These are phyloP conservation scores for Cheilinus undulatus DNA, from an alignment of 2,113 vertebrate genomes.

Conservation along the genomic window DNA sequence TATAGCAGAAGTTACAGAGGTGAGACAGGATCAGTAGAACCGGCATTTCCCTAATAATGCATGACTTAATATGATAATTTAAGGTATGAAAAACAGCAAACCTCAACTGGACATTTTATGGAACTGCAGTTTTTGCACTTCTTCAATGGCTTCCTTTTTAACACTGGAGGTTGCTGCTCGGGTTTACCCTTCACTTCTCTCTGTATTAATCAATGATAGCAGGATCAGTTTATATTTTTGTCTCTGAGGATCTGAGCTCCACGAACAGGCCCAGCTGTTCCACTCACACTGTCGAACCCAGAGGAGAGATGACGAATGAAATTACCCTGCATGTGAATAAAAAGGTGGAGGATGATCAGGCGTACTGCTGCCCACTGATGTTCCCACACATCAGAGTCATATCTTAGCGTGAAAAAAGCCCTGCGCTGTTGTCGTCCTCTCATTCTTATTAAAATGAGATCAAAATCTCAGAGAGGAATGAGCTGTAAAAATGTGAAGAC, in stretches of 20 bases:
- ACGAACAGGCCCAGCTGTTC: conserved; percentile 63
- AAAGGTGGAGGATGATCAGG: conserved; percentile 17
- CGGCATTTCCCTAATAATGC: no score
- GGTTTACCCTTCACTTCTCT: conserved; percentile 18
- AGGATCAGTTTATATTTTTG: conserved; percentile 61
- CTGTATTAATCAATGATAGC: conserved; percentile 28
- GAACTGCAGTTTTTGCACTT: no score
- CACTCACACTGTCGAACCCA: conserved; percentile 48
- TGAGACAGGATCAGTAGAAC: no score
- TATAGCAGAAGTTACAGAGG: no score
- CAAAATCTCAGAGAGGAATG: conserved; percentile 41
- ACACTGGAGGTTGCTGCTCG: no score
- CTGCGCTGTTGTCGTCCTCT: conserved; percentile 66
- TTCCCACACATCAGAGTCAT: conserved; percentile 50
- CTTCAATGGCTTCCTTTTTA: no score
- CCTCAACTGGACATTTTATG: no score
- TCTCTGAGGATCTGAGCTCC: conserved; percentile 39
- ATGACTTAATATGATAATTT: no score
- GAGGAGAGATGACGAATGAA: conserved; percentile 59
- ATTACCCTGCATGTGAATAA: conserved; percentile 67
- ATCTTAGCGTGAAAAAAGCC: conserved; percentile 49
- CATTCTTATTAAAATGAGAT: conserved; percentile 72
- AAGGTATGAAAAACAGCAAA: no score
- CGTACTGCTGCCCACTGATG: conserved; percentile 27
- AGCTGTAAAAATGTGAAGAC: conserved; percentile 32